Conservation (phyloP, 1,140 invertebrate genomes). For the Aphaenogaster ashmeadi region DNA sequence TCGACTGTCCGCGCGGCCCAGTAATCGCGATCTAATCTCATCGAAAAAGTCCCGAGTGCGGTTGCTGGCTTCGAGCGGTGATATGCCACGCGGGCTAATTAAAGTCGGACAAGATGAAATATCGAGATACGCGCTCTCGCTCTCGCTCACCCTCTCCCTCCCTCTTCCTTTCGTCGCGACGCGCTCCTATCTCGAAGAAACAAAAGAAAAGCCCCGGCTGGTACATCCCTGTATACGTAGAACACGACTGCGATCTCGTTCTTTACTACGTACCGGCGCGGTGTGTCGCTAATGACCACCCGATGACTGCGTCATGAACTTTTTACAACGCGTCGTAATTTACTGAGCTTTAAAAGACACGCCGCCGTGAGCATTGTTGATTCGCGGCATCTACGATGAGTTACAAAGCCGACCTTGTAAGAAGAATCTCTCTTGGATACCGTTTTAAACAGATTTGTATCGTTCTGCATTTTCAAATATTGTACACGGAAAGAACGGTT, state of each 20-base stretch:
- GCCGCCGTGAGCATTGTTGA: slow-evolving; percentile 7
- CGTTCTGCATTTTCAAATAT: neutral
- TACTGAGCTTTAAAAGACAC: slow-evolving; percentile 33
- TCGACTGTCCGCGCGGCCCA: slow-evolving; percentile 30
- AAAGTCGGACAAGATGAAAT: slow-evolving; percentile 78
- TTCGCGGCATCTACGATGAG: slow-evolving; percentile 23
- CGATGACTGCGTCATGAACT: slow-evolving; percentile 72
- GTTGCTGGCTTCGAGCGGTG: slow-evolving; percentile 48
- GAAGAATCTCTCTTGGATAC: neutral
- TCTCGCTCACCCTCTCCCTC: neutral
- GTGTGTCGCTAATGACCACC: slow-evolving; percentile 74
- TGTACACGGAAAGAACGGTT: too few species aligned
- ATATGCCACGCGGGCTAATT: slow-evolving; percentile 74
- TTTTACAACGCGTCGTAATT: slow-evolving; percentile 57
- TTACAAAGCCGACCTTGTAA: neutral
- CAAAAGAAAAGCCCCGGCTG: slow-evolving; percentile 64
- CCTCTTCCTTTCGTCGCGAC: slow-evolving; percentile 41
- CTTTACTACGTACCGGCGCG: slow-evolving; percentile 37
- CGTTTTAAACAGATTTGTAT: neutral
- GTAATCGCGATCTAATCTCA: slow-evolving; percentile 61
- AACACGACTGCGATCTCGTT: slow-evolving; percentile 21
- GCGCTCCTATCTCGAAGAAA: slow-evolving; percentile 56
- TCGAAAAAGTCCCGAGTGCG: slow-evolving; percentile 56
- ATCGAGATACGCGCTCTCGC: slow-evolving; percentile 73
- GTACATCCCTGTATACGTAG: slow-evolving; percentile 10